Evolutionary conservation across 1,140 invertebrate species (phyloP), one percentile per base, ranked within the genome.

Genomic region (Samia ricini): DNA sequence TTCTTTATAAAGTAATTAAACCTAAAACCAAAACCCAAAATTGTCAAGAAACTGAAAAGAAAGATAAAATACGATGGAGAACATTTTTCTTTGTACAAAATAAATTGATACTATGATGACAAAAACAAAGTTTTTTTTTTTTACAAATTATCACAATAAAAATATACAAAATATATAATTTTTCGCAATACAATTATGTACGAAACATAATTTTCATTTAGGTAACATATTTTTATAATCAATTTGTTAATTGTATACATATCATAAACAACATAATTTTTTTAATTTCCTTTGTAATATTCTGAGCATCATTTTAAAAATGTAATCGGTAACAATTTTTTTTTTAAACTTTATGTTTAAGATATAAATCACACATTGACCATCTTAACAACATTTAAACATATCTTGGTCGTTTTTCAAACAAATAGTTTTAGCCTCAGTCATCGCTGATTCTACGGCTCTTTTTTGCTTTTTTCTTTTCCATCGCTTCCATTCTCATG

Each of bases 401-500:
- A 4, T 15, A 8, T 42, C 33, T 42, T 42, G 33, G 15, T 42
- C 33, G 10, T 42, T 1, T 29, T 10, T 10, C 10, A 15, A 42
- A 3, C 12, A 15, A 42, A 42, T 15, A 15, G 1, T 42, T 42
- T 42, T 15, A 22, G 15, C 18, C n/a, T 86, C 78, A 85, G 63
- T 89, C 87, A 62, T 88, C 85, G 52, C 84, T 88, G 24, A 88
- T 76, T 12, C 85, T 76, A 49, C 85, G 74, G 15, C 66, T 61
- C 69, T 86, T 90, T 57, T 81, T 83, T 29, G 70, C 74, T 68
- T 76, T 76, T 60, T 83, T 82, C 68, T 95, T 95, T 71, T 95
- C 93, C 76, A 94, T 88, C 19, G 94, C 93, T 80, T 96, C 95
- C 86, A 92, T 89, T 66, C 92, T 90, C 90, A 96, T 96, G 65